These are phyloP conservation scores for Eriocheir sinensis DNA, from an alignment of 1,140 invertebrate species.

Conservation along the genomic window DNA sequence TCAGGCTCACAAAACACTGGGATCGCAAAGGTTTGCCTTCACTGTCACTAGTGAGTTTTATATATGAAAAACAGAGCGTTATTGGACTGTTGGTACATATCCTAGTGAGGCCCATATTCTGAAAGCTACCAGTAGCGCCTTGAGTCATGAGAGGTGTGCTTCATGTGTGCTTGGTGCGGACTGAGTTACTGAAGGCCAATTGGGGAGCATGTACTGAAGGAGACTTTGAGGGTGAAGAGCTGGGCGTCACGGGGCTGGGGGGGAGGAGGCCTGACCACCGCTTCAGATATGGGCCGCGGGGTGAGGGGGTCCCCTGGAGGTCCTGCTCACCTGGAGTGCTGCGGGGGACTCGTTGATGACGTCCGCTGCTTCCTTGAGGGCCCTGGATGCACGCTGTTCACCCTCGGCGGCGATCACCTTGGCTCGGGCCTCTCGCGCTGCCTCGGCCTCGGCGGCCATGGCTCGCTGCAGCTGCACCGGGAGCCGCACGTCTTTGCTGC, in stretches of 20 bases:
- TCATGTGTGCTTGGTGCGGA: background rate
- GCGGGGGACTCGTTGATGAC: conserved; percentile 92
- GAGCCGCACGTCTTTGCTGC: conserved; percentile 86
- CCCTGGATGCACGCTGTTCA: conserved; percentile 93
- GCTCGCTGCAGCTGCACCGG: conserved; percentile 85
- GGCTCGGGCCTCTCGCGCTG: conserved; percentile 84
- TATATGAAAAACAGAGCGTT: too few relatives aligned
- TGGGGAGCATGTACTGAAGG: background rate
- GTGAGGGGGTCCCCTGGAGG: conserved; percentile 94
- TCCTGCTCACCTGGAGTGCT: conserved; percentile 88
- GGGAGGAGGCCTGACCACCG: conserved; percentile 95
- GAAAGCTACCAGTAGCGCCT: background rate
- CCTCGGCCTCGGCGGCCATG: conserved; percentile 85
- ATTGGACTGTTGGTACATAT: background rate
- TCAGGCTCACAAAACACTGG: background rate
- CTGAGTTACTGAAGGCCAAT: background rate
- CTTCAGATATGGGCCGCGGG: conserved; percentile 92
- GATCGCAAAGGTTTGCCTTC: background rate
- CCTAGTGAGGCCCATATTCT: conserved; percentile 42
- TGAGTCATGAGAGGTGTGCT: background rate
- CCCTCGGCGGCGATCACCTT: conserved; percentile 86
- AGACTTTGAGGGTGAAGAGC: background rate
- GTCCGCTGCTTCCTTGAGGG: conserved; percentile 94
- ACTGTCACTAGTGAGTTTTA: background rate
- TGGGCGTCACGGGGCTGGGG: background rate